Evolutionary conservation across 2,113 vertebrate species (phyloP).

Genomic region (Pteronura brasiliensis): DNA sequence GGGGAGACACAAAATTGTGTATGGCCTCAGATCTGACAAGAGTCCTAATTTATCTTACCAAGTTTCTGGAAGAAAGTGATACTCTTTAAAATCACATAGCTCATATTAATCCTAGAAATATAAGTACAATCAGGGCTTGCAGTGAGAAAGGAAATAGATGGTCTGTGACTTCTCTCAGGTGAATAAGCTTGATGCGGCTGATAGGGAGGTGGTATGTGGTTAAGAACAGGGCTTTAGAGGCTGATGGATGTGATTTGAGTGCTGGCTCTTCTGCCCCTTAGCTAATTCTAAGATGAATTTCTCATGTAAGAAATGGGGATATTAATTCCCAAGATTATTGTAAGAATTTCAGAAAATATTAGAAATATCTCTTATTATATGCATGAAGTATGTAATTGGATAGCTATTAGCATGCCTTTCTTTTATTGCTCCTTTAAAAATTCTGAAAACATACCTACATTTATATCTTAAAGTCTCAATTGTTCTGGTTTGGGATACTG

Average conservation of each 20-base stretch:
- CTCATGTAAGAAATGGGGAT: not conserved
- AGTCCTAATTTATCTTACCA: not conserved
- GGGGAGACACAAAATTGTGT: not conserved
- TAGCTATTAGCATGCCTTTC: not conserved
- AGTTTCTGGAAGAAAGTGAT: constrained; percentile 16
- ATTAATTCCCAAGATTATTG: not conserved
- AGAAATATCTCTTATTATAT: not conserved
- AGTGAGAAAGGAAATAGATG: not conserved
- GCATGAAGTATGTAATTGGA: not conserved
- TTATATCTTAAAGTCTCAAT: not conserved
- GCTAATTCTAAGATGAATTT: not conserved
- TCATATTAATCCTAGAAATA: not conserved
- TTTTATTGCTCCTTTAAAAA: not conserved
- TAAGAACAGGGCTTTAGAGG: not conserved
- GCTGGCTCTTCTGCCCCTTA: not conserved
- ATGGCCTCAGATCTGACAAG: not conserved
- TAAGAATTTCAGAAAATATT: not conserved
- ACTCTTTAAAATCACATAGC: constrained; percentile 2
- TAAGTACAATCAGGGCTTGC: not conserved
- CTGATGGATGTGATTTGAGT: not conserved
- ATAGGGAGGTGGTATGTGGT: not conserved
- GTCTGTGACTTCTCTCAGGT: not conserved
- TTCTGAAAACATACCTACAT: not conserved
- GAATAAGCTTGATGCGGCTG: not conserved
- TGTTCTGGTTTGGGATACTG: not conserved